Base-by-base conservation (phyloP, 37 sponge, comb jelly and placozoan genomes). In the Ephydatia muelleri region DNA sequence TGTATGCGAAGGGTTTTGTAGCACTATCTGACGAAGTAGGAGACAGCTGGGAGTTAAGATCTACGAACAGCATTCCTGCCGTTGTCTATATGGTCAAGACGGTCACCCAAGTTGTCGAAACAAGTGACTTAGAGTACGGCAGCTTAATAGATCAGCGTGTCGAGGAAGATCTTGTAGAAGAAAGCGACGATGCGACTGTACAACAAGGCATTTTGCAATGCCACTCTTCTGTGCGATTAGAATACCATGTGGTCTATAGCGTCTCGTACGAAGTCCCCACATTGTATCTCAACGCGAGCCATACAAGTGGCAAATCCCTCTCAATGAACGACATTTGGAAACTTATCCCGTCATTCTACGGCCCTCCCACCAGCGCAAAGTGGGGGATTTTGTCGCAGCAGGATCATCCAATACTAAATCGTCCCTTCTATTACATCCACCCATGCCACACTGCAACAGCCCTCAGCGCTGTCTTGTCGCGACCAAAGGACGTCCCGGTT, bases 201-300 rank as follows among this genome's bases (percentile, higher is more conserved):
- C 76, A 38, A 19, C 76, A 36, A 12, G 26, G 11, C 57, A 30
- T 36, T 11, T 0, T 31, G 21, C 68, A 64, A 29, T 21, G 30
- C 27, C 80, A 33, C 22, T 22, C 67, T 22, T 32, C 67, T 1
- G 70, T 87, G 5, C 64, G 68, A 21, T 28, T 87, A 57, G 93
- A 93, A 65, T 98, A 98, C 77, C 96, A 95, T 75, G 80, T 95
- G 47, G 79, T 93, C 22, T 91, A 92, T 81, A 91, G 92, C 65
- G 32, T 65, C 14, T 86, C 94, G 22, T 98, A 98, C 43, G 74
- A 85, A 43, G 98, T 98, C 5, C 98, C 98, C 34, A 85, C 94
- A 0, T 87, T 98, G 38, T 95, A 90, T 68, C 94, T 98, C 85
- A 90, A 73, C 57, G 87, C 92, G 14, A 72, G 82, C 64, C 68